Percentiles rank a stretch among this genome's conserved stretches.
phyloP scores from a whole-genome alignment of 2,888 invertebrate genomes.

The Periphyllus acericola region DNA sequence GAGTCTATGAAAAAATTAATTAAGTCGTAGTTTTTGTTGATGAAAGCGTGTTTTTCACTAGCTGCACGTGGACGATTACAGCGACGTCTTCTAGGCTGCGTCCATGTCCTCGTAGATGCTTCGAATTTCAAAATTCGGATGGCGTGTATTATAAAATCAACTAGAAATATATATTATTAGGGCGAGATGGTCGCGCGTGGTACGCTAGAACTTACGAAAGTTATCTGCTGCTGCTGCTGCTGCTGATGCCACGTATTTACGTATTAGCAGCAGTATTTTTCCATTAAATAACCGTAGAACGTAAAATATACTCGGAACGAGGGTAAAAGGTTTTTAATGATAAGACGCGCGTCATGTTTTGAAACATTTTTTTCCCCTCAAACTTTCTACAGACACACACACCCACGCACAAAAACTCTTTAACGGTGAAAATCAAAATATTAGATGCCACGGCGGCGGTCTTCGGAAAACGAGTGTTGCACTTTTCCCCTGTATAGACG shows the following conservation, averaged over 20 bases:
- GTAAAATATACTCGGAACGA: neutral
- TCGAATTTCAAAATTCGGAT: too few relatives aligned
- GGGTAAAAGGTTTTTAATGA: conserved; percentile 30
- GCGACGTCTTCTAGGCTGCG: too few relatives aligned
- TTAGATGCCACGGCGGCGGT: neutral
- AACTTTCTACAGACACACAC: neutral
- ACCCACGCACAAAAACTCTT: too few relatives aligned
- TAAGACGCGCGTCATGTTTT: conserved; percentile 2
- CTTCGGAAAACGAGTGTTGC: neutral
- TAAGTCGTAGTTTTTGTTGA: too few relatives aligned
- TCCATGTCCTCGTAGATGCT: too few relatives aligned
- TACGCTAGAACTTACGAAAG: neutral
- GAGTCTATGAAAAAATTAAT: too few relatives aligned
- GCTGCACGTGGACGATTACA: too few relatives aligned
- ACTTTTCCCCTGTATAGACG: neutral
- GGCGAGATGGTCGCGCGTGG: neutral
- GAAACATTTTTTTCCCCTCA: too few relatives aligned
- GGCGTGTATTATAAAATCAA: too few relatives aligned
- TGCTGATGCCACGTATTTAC: too few relatives aligned
- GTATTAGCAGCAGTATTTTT: neutral
- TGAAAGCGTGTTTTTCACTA: too few relatives aligned
- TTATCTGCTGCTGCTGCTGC: neutral
- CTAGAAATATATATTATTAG: neutral
- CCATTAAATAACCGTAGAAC: conserved; percentile 20
- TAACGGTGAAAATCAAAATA: conserved; percentile 18